Evolutionary conservation across 2,797 vertebrate species (phyloP), one percentile per base, ranked within the genome.

Genomic region (Oreortyx pictus): DNA sequence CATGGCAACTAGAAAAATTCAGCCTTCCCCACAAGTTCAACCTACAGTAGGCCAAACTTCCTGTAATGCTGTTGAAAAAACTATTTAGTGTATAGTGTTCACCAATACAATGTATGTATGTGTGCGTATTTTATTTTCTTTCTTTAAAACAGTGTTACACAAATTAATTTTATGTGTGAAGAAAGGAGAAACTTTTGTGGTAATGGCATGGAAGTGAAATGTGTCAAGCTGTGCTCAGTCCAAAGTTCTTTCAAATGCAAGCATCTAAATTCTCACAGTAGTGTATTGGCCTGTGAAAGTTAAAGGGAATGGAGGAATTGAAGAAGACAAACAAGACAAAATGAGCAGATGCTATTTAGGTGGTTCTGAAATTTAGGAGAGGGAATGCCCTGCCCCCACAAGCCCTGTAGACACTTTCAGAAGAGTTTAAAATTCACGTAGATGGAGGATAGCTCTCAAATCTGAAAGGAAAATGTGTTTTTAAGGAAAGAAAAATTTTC

Each of bases 1-100:
- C 91, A 93, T 97, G 93, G 91, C 82, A 92, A 73, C 90, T 78
- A 1, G 92, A 90, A 95, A 80, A 93, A 65, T 75, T 91, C 92
- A 94, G 81, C 79, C 94, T 93, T 88, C 74, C 88, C 75, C 84
- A 89, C 11, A 15, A 61, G 79, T 94, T 96, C 94, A 54, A 91
- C 64, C 79, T 88, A 80, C 88, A 95, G 71, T 95, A 93, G 95
- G 95, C 90, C 95, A 97, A 96, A 94, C 61, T 89, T 86, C 96
- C 94, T 89, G 95, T 97, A 96, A 96, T 87, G 95, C 96, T 96
- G 93, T 97, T 97, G 92, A 91, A 97, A 97, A 95, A 95, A 96
- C 92, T 82, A n/a, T 74, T 87, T 97, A 97, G 97, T 96, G 91
- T 97, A 96, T 93, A 88, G 94, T 96, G 94, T 96, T 96, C 93